Percentiles rank a stretch among this genome's conserved stretches.
phyloP scores from a whole-genome alignment of 2,113 vertebrate species.

The Melanocharis versteri region DNA sequence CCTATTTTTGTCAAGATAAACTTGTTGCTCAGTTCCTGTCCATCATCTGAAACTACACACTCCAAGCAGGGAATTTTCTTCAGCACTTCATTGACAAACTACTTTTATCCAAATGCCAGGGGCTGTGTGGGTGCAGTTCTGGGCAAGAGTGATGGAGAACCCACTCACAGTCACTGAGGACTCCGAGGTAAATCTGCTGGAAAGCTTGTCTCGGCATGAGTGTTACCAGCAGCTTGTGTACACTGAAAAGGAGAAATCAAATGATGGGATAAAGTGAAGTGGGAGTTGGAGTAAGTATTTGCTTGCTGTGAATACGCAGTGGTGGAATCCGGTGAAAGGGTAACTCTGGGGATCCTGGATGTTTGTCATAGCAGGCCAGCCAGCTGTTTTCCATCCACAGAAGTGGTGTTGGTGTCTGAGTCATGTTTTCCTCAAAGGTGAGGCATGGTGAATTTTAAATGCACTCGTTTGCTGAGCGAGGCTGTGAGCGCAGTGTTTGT shows the following conservation, averaged over 20 bases:
- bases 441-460: not conserved
- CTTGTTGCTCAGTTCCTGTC: not conserved
- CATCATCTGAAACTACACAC: not conserved
- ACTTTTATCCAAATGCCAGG: constrained; percentile 13
- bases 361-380: not conserved
- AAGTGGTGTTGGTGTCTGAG: not conserved
- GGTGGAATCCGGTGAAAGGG: not conserved
- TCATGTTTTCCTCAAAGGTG: not conserved
- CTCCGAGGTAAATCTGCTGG: constrained; percentile 16
- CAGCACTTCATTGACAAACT: constrained; percentile 31
- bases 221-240: not conserved
- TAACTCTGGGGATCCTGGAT: not conserved
- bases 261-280: not conserved
- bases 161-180: not conserved
- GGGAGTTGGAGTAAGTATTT: not conserved
- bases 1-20: not conserved
- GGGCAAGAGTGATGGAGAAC: not conserved
- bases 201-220: constrained; percentile 8
- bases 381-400: not conserved
- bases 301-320: not conserved
- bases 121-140: not conserved
- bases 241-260: not conserved
- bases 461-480: not conserved
- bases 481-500: not conserved
- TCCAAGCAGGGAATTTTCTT: constrained; percentile 41